Evolutionary conservation across 2,888 invertebrate species (phyloP), one percentile per base, ranked within the genome.

Genomic region (Apodemia mormo): DNA sequence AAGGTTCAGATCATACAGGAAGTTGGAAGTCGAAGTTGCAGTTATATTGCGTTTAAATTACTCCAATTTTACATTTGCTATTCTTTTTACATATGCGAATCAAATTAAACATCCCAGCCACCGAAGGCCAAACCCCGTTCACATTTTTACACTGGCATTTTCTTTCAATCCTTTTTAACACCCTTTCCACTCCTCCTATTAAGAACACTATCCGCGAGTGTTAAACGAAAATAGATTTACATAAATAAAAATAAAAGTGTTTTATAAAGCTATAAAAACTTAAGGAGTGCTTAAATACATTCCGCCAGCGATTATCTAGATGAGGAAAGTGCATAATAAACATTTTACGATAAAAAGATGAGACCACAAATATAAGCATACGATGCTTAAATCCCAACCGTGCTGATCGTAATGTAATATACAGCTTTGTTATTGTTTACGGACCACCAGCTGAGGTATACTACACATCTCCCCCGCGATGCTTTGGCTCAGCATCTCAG

Each of bases 401-500:
- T 67, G 78, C 77, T 80, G 79, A 80, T 85, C 83, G 85, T 85
- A 85, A 83, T 83, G 79, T 87, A 85, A 86, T 80, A 79, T 85
- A 85, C 86, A 80, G 79, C 74, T 81, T 79, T 89, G 87, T 89
- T 91, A 89, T 90, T 91, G 89, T 89, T 89, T 85, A 86, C 72
- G 80, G 92, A 92, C 92, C 92, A 92, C 92, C 92, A 84, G 81
- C 78, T 77, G 77, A 80, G 78, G 76, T 74, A 75, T 73, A 75
- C 77, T 78, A 79, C 77, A 76, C 76, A 80, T 78, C 82, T 88
- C 92, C 90, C 92, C 92, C 92, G 90, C 90, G 83, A 88, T 85
- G 89, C 75, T 79, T 75, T 75, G 74, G 78, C 77, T 75, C 79
- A 77, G 73, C 83, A 86, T 85, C 85, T 86, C 83, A 81, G 83